A percentile compares a stretch with the other conserved stretches of the same genome.
Evolutionary conservation across 2,113 vertebrate genomes (phyloP).

Genomic region (Glareola pratincola): DNA sequence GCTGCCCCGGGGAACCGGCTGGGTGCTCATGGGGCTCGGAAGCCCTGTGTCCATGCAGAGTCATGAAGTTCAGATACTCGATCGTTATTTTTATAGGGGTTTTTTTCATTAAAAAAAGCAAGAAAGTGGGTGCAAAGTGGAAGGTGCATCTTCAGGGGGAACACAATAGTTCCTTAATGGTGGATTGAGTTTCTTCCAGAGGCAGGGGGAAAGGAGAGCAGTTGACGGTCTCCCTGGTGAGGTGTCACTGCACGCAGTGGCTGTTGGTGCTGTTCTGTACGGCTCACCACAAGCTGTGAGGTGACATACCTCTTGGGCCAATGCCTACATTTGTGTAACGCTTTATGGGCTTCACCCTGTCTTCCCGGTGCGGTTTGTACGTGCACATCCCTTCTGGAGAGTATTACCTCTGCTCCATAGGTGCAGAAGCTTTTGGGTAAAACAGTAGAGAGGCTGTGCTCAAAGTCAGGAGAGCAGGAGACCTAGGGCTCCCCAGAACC

Average conservation of each 20-base stretch:
- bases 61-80: no score
- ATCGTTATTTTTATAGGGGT: background rate
- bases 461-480: background rate
- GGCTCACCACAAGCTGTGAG: rapidly evolving
- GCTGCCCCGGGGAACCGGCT: rapidly evolving
- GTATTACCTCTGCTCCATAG: background rate
- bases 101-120: background rate
- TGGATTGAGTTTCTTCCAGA: background rate
- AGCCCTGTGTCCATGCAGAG: rapidly evolving
- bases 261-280: background rate
- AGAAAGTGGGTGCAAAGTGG: background rate
- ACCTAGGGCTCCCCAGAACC: background rate
- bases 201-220: background rate
- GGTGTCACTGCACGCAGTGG: rapidly evolving
- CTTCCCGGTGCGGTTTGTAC: background rate
- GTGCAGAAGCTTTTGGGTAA: background rate
- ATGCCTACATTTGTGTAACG: background rate
- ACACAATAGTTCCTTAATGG: background rate
- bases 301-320: background rate
- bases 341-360: background rate
- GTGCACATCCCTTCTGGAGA: background rate
- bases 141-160: background rate
- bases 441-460: background rate
- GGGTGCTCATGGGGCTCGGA: background rate
- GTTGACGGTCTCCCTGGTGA: background rate